Evolutionary conservation across 2,113 vertebrate species (phyloP).

Genomic region (Orthonyx spaldingii): DNA sequence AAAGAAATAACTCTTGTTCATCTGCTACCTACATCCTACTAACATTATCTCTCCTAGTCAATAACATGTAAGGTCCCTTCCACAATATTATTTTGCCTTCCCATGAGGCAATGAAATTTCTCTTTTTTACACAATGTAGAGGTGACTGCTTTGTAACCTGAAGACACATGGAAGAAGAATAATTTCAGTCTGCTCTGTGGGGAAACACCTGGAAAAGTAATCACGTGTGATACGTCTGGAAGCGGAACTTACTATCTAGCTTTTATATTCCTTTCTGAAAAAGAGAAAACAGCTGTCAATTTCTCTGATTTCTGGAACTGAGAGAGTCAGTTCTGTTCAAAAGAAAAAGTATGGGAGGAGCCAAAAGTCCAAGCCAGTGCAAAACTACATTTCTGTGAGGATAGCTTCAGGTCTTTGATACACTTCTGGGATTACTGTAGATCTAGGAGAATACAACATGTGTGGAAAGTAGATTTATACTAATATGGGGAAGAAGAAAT

Average conservation of each 20-base stretch:
- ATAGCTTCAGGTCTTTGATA: background rate
- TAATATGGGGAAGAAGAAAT: background rate
- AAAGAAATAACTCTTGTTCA: background rate
- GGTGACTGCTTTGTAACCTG: background rate
- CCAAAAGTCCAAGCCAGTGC: background rate
- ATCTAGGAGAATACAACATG: background rate
- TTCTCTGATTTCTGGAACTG: background rate
- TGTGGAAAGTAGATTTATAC: background rate
- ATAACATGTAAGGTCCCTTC: background rate
- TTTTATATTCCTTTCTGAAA: background rate
- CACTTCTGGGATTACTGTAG: background rate
- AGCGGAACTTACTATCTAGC: background rate
- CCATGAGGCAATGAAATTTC: background rate
- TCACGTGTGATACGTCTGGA: background rate
- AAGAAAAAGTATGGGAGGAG: background rate
- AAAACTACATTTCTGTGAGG: background rate
- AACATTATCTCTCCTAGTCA: background rate
- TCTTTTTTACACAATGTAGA: background rate
- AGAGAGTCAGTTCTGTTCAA: background rate
- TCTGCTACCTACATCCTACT: background rate
- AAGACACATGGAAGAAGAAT: background rate
- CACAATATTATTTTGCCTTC: background rate
- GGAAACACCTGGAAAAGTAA: background rate
- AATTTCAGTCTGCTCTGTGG: background rate
- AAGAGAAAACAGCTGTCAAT: background rate